A percentile compares a stretch with the other conserved stretches of the same genome.
Evolutionary conservation across 2,797 vertebrate genomes (phyloP).

Genomic region (Liasis olivaceus): DNA sequence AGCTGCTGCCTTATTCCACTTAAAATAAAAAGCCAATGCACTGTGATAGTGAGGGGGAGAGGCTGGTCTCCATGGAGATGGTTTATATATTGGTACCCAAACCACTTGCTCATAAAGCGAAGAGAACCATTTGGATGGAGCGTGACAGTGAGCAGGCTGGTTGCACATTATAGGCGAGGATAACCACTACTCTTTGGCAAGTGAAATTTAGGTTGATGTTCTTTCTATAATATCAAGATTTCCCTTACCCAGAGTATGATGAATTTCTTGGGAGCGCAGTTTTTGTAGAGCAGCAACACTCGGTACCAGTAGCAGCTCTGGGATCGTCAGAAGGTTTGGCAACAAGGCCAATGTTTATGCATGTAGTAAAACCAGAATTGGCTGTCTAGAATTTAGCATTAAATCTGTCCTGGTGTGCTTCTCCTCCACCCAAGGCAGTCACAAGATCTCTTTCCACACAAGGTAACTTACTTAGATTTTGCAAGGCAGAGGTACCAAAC

Average conservation of each 20-base stretch:
- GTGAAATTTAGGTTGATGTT: neutral
- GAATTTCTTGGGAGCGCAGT: neutral
- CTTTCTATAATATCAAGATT: neutral
- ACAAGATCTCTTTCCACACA: neutral
- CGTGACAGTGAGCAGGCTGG: neutral
- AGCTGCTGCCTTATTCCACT: conserved; percentile 13
- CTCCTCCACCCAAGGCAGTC: neutral
- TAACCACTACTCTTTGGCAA: neutral
- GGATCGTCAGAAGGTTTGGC: neutral
- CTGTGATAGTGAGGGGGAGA: conserved; percentile 43
- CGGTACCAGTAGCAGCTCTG: neutral
- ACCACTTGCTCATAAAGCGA: conserved; percentile 1
- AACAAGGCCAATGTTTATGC: neutral
- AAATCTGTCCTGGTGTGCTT: too few species aligned
- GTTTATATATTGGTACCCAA: rapidly evolving
- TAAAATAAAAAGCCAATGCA: neutral
- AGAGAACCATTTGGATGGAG: neutral
- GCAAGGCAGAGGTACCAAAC: neutral
- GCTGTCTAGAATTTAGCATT: neutral
- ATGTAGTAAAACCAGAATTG: neutral
- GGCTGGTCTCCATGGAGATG: conserved; percentile 63
- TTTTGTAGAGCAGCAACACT: too few species aligned
- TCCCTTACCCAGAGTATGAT: neutral
- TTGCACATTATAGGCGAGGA: neutral
- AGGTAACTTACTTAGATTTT: neutral